Base-by-base conservation (phyloP, 2,113 vertebrate species). In the Oostethus manadensis region DNA sequence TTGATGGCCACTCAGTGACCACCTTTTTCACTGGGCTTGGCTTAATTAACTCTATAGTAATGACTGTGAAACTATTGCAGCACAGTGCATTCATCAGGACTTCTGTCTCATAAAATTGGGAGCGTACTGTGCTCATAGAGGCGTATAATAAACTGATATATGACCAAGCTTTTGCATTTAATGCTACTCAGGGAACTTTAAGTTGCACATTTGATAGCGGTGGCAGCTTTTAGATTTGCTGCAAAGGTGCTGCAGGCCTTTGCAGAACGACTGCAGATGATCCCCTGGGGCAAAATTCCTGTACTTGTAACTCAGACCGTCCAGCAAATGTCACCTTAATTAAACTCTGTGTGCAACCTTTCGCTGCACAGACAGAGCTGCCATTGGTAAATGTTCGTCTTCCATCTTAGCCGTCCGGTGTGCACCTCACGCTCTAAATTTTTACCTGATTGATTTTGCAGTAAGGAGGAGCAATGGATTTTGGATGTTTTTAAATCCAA, bases 31-130 rank as follows among this genome's bases (percentile, higher is more conserved):
- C 51, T 42, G 44, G 17, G 3, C 3, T 20, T 73, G 69, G 46
- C 44, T 51, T 51, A 51, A 53, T 75, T 68, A 48, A 49, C 54
- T 21, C 54, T 61, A 29, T 8, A 48, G 62, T 23, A 70, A 51
- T 51, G 50, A 22, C 59, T 46, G 35, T 8, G 53, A 7, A 13
- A 33, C 18, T 44, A 49, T 62, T 60, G 53, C 38, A 26, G 26
- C 45, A 29, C 55, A 68, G 54, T n/a, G 42, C 29, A 45, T 11
- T 46, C 29, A 40, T 16, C n/a, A 10, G 49, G 54, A 47, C 50
- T 47, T 20, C 17, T 13, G 6, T 40, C 42, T 66, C 53, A 54
- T 21, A 6, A 54, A 59, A 51, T 42, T 35, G 13, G 8, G 20
- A 22, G 4, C 42, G 70, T 58, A 51, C 26, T n/a, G n/a, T 33